Base-by-base conservation (phyloP, 2,888 invertebrate genomes). In the Epistrophe grossulariae region DNA sequence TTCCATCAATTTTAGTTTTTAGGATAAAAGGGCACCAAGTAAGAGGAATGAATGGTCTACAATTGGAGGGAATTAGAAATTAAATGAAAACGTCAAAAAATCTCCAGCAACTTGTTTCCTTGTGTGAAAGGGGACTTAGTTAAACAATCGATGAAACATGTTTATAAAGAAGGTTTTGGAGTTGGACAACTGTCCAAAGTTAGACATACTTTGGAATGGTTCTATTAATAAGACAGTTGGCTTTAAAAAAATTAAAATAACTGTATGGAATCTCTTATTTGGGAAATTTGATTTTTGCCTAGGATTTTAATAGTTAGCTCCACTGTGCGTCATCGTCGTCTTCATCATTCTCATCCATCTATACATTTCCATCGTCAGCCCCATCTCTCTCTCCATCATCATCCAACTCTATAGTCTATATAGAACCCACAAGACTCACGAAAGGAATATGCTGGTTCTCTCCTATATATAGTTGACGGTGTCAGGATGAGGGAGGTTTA, bases 361-460 rank as follows among this genome's bases (percentile, higher is more conserved):
- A 24, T 24, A 28, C 40, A 60, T 68, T 68, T 68, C 19, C 35
- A 68, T 68, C 50, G 9, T 35, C 50, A 68, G 8, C 68, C n/a
- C 50, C 68, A 50, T 35, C 68, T 13, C 13, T 15, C 4, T 24
- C 15, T 43, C 40, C 40, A 60, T 40, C 66, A 19, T 38, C 38
- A 68, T 31, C 31, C 17, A 19, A 19, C 17, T 68, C 31, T 9
- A 43, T 38, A 19, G 13, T 68, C 31, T 9, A 43, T 38, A 38
- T 38, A 45, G 17, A 66, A 17, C 31, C 64, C 48, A 66, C 66
- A 66, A 66, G 66, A 66, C 38, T 66, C 40, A 68, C 78, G 38
- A 38, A 62, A 35, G 38, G 60, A 57, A 57, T 70, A 11, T 77
- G 77, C 68, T 73, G 40, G 73, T 24, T 68, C 60, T 60, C n/a